These are phyloP conservation scores for Oscheius sp. DNA, from an alignment of 2,888 invertebrate species.

Conservation along the genomic window DNA sequence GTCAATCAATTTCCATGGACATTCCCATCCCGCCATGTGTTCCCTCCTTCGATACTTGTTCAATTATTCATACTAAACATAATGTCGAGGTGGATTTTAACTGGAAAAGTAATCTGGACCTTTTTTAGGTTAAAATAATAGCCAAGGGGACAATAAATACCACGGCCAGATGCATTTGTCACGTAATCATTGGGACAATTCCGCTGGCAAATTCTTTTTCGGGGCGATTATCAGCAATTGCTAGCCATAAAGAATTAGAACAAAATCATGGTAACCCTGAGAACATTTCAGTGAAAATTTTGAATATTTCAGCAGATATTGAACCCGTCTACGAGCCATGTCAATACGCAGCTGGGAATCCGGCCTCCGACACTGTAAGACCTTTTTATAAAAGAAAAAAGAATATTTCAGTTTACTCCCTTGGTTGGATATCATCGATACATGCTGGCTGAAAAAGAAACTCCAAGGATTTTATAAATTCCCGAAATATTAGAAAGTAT, in stretches of 20 bases:
- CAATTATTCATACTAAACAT: conserved; percentile 29
- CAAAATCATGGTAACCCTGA: neutral
- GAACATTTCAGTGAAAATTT: neutral
- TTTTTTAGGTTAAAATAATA: conserved; percentile 20
- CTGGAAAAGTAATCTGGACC: neutral
- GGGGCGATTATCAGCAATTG: conserved; percentile 12
- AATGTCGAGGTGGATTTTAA: conserved; percentile 4
- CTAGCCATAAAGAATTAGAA: neutral
- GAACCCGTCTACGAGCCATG: conserved; percentile 22
- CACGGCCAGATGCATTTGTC: conserved; percentile 18
- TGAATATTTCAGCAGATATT: conserved; percentile 15
- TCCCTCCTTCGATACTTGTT: conserved; percentile 24
- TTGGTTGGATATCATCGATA: conserved; percentile 12
- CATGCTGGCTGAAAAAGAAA: conserved; percentile 19
- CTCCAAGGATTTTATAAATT: conserved; percentile 8
- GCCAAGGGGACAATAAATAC: conserved; percentile 35
- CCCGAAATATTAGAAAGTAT: no score
- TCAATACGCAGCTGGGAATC: neutral
- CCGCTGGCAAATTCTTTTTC: conserved; percentile 15
- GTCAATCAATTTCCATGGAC: neutral
- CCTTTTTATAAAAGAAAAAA: neutral
- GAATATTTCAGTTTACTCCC: conserved; percentile 11
- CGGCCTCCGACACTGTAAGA: no score
- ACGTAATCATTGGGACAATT: conserved; percentile 33
- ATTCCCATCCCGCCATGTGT: conserved; percentile 29